Evolutionary conservation across 2,888 invertebrate species (phyloP).

Genomic region (Lutraria lutraria): DNA sequence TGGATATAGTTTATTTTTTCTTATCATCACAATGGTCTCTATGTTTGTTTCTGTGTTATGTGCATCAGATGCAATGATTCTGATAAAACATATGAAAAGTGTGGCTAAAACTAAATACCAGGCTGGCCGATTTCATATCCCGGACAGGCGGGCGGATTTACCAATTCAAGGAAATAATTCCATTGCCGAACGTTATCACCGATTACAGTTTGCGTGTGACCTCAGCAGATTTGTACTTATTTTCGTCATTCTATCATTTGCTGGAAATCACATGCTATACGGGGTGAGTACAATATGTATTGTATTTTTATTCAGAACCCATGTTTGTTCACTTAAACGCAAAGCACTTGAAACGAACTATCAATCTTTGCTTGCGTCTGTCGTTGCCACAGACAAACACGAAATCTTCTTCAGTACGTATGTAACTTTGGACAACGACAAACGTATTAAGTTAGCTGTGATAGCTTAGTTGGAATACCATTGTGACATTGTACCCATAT

Average conservation of each 20-base stretch:
- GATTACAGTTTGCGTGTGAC: constrained; percentile 79
- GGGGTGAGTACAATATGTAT: constrained; percentile 73
- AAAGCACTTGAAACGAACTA: too few species aligned
- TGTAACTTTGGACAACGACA: too few species aligned
- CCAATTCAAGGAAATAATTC: constrained; percentile 67
- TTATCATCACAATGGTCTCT: constrained; percentile 70
- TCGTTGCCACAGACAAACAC: too few species aligned
- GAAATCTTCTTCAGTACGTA: too few species aligned
- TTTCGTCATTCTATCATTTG: constrained; percentile 68
- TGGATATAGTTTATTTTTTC: constrained; percentile 75
- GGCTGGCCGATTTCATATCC: constrained; percentile 75
- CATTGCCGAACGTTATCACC: constrained; percentile 74
- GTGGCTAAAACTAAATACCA: constrained; percentile 78
- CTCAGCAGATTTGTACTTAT: constrained; percentile 76
- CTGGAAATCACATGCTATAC: constrained; percentile 75
- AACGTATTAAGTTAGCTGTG: too few species aligned
- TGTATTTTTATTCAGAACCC: neutral
- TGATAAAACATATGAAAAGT: constrained; percentile 75
- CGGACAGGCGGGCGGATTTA: constrained; percentile 66
- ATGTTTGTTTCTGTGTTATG: constrained; percentile 72
- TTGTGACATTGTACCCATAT: too few species aligned
- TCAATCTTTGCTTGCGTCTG: too few species aligned
- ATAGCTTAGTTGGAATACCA: too few species aligned
- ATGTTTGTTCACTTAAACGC: too few species aligned
- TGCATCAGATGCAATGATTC: constrained; percentile 73